Base-by-base conservation (phyloP, 2,113 vertebrate species). In the Grantiella picta region DNA sequence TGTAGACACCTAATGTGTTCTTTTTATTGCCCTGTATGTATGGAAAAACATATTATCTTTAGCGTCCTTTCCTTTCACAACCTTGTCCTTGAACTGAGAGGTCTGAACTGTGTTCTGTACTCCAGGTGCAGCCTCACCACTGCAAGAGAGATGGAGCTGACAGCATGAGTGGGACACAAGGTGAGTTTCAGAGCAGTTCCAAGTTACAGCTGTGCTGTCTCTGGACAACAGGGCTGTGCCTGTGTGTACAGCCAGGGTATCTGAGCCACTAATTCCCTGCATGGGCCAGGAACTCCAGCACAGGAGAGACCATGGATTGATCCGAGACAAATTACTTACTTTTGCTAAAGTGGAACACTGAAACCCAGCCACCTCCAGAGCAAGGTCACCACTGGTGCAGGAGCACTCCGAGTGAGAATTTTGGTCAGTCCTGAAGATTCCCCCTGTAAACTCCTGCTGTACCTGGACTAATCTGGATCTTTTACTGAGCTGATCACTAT, bases 131-230 rank as follows among this genome's bases (percentile, higher is more conserved):
- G 50, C 35, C 63, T 53, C 27, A 23, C 12, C 35, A 38, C 52
- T 65, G 27, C 40, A 49, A 65, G 20, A 54, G 52, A 1, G 1
- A 60, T 8, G 35, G 23, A 47, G 40, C 7, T 71, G 14, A 29
- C 0, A 0, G 45, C 27, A n/a, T 0, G 2, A 36, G 23, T 10
- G 14, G 28, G n/a, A 40, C 22, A 64, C 13, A n/a, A 14, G 8
- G 24, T 9, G 20, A 71, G 10, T 22, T 76, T 44, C 69, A 59
- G 45, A 57, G 8, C 44, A 36, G 15, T 28, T 71, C 38, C 14
- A 19, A 33, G 54, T n/a, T 31, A n/a, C n/a, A 89, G 33, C 25
- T 47, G 50, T 10, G n/a, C 16, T 25, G 15, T 11, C 24, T 13
- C 7, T 20, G 56, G 44, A 29, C 22, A 75, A 8, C 44, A 53